Conservation (phyloP, 2,888 invertebrate genomes). For the Thysanoteuthis rhombus region DNA sequence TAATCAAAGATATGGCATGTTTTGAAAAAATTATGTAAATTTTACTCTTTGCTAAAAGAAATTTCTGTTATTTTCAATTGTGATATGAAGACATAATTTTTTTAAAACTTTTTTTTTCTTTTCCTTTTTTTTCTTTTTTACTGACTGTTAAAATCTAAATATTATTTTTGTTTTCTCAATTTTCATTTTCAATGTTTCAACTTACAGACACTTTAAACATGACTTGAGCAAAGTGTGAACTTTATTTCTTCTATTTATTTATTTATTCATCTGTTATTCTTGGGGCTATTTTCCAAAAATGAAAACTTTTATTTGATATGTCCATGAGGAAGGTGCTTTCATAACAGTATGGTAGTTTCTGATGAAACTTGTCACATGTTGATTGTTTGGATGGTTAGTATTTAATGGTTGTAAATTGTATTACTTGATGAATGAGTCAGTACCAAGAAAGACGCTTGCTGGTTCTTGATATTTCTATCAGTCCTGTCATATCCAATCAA, state of each 20-base stretch:
- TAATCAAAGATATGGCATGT: background rate
- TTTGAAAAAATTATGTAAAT: background rate
- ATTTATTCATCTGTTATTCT: background rate
- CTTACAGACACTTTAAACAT: background rate
- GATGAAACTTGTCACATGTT: background rate
- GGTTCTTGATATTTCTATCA: background rate
- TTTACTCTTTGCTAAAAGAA: background rate
- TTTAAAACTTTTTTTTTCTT: background rate
- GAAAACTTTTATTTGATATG: background rate
- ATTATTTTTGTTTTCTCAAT: background rate
- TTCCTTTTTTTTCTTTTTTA: too few species aligned
- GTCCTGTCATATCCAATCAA: background rate
- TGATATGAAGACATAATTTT: background rate
- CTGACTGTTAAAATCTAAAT: background rate
- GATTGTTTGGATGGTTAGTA: background rate
- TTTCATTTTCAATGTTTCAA: background rate
- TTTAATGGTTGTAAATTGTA: background rate
- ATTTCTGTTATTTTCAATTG: background rate
- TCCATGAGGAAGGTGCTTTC: conserved; percentile 12
- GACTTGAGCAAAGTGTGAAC: background rate
- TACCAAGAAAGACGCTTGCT: background rate
- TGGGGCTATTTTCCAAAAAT: conserved; percentile 1
- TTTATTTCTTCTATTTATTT: background rate
- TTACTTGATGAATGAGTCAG: background rate
- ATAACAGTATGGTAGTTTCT: background rate